A percentile compares a stretch with the other conserved stretches of the same genome.
Evolutionary conservation across 1,140 invertebrate genomes (phyloP).

Genomic region (Bursaphelenchus mucronatus): DNA sequence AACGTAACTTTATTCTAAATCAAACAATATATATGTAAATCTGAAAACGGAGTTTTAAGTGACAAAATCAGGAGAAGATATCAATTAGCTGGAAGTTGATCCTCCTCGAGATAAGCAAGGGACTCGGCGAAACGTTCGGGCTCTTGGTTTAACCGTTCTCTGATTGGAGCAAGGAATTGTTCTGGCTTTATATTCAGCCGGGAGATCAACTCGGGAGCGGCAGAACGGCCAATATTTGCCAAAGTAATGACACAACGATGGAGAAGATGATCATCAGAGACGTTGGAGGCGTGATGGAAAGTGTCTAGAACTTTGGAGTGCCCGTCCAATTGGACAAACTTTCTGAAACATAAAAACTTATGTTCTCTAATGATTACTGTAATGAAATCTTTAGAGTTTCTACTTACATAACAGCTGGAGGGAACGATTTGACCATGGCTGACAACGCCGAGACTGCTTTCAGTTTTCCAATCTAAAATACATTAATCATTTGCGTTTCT

Average conservation of each 20-base stretch:
- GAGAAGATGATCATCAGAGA: conserved; percentile 15
- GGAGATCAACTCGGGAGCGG: conserved; percentile 9
- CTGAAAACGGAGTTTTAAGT: no score
- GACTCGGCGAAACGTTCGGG: conserved; percentile 6
- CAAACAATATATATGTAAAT: no score
- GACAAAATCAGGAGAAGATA: neutral
- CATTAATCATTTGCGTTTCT: neutral
- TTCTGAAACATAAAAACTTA: conserved; percentile 18
- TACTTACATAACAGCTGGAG: conserved; percentile 25
- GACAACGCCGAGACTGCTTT: conserved; percentile 27
- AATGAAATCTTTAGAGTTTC: neutral
- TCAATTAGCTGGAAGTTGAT: conserved; percentile 2
- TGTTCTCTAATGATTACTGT: neutral
- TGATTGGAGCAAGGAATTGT: neutral
- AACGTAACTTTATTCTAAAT: no score
- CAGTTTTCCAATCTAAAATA: conserved; percentile 18
- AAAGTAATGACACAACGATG: conserved; percentile 19
- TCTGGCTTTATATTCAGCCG: conserved; percentile 18
- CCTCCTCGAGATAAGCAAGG: conserved; percentile 16
- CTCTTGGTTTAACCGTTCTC: neutral
- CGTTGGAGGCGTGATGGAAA: conserved; percentile 18
- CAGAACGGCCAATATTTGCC: conserved; percentile 19
- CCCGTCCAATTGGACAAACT: conserved; percentile 19
- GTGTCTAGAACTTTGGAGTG: conserved; percentile 16
- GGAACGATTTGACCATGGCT: conserved; percentile 26